Evolutionary conservation across 30 jellyfish, hydroid and myxozoan species (phyloP), one percentile per base, ranked within the genome.

Genomic region (Sanderia malayensis): DNA sequence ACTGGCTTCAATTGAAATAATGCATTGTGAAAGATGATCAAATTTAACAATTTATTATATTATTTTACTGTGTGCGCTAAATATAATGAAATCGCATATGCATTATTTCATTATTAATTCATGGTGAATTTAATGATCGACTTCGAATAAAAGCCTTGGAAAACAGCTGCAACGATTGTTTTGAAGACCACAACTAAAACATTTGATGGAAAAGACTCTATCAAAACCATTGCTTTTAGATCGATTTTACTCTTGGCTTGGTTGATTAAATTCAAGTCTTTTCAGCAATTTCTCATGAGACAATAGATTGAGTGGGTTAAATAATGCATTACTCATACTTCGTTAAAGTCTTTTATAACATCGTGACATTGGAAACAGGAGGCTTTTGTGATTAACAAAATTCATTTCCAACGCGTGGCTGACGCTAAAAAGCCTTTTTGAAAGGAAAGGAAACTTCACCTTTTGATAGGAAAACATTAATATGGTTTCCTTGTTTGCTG

Each of bases 391-490:
- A 22, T 27, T 41, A 74, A 44, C 41, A 21, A 70, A 13, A 74
- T 61, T 66, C 46, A 77, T 47, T 74, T n/a, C n/a, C 31, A 3
- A 74, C 86, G 86, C 86, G 86, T 74, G 86, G 86, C 25, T 74
- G 78, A n/a, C 44, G 41, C 28, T 67, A 57, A 33, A 59, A 73
- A 44, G 31, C 28, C 0, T 28, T 25, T 37, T 24, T 57, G 46
- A 60, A 74, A 74, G 59, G 71, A 74, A 58, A 61, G 86, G 70
- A 74, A 74, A 69, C 27, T 49, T 19, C 23, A 49, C 4, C 11
- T 19, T 49, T 19, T 37, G 13, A 37, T 37, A 37, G 27, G 23
- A 49, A 19, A 49, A 49, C n/a, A 3, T 49, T 7, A 24, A 74
- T 58, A 74, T 61, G 78, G 78, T 74, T 46, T 74, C 79, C 70